Evolutionary conservation across 1,140 invertebrate genomes (phyloP).

Genomic region (Musca vetustissima): DNA sequence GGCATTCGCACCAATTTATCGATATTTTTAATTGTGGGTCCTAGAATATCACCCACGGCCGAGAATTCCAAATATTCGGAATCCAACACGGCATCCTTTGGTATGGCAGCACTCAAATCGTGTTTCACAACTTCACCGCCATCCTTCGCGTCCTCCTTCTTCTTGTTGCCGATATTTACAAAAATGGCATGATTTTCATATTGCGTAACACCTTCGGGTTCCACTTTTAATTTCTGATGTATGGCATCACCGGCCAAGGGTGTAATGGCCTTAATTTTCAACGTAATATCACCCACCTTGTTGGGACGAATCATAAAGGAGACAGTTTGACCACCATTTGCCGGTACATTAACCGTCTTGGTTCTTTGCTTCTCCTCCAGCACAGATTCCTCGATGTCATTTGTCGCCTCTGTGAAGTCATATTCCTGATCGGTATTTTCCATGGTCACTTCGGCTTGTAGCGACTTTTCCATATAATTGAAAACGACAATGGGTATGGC

Average conservation of each 20-base stretch:
- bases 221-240: conserved; percentile 71
- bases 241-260: conserved; percentile 73
- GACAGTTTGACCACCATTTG: conserved; percentile 70
- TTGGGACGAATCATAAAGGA: conserved; percentile 81
- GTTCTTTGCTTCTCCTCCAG: conserved; percentile 65
- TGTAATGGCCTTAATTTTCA: conserved; percentile 74
- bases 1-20: conserved; percentile 80
- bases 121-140: conserved; percentile 58
- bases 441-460: conserved; percentile 78
- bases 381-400: conserved; percentile 58
- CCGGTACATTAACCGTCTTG: conserved; percentile 66
- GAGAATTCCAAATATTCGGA: conserved; percentile 74
- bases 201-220: conserved; percentile 78
- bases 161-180: conserved; percentile 67
- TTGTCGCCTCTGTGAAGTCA: conserved; percentile 70
- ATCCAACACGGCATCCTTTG: conserved; percentile 68
- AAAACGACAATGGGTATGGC: conserved; percentile 50
- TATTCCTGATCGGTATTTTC: conserved; percentile 80
- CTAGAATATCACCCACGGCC: conserved; percentile 75
- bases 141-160: too few relatives aligned
- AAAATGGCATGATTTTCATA: conserved; percentile 76
- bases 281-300: conserved; percentile 70
- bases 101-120: conserved; percentile 68
- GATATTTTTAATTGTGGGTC: conserved; percentile 75
- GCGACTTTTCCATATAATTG: conserved; percentile 63